Conservation (phyloP, 1,140 invertebrate species). For the Pogonognathellus flavescens region DNA sequence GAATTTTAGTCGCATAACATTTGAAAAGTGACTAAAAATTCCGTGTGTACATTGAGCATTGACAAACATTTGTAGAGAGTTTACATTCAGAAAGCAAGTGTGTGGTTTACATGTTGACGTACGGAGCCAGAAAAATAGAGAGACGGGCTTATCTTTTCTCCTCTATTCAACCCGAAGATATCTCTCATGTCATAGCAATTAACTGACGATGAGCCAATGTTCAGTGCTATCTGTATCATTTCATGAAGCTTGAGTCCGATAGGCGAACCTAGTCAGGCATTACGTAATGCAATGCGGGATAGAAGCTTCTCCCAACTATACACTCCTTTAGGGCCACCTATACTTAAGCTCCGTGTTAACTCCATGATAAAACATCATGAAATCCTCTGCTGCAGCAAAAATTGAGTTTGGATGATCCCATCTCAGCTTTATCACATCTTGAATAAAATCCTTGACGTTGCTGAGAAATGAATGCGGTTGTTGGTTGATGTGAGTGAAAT, state of each 20-base stretch:
- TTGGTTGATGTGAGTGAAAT: conserved; percentile 5
- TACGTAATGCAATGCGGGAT: background rate
- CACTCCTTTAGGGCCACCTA: background rate
- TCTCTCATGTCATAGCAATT: conserved; percentile 27
- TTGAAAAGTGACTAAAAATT: too few species aligned
- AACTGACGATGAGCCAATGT: conserved; percentile 6
- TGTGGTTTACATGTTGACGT: background rate
- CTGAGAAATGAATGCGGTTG: conserved; percentile 31
- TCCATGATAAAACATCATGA: background rate
- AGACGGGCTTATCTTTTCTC: conserved; percentile 25
- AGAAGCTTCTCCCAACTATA: too few species aligned
- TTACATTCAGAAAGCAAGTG: too few species aligned
- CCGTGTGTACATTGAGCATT: too few species aligned
- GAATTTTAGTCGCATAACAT: too few species aligned
- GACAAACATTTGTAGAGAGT: too few species aligned
- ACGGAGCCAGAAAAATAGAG: background rate
- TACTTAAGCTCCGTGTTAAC: background rate
- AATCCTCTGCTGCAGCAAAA: background rate
- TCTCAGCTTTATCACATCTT: background rate
- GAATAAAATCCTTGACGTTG: background rate
- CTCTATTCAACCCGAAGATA: conserved; percentile 37
- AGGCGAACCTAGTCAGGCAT: background rate
- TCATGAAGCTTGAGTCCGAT: background rate
- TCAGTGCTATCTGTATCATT: background rate
- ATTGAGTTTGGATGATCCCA: background rate